Base-by-base conservation (phyloP, 2,797 vertebrate species). In the Periparus ater region DNA sequence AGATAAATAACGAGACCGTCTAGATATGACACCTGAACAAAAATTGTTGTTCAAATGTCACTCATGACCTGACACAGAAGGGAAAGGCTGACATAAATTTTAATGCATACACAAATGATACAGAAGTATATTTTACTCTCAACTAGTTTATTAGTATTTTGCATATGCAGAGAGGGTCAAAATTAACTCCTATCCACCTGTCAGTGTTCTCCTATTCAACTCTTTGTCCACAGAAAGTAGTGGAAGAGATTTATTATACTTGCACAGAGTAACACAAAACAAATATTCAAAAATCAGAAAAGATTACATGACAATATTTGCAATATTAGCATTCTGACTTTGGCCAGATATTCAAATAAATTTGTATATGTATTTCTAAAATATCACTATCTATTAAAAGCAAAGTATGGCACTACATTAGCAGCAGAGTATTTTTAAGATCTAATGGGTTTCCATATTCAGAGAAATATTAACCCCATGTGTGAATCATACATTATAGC, bases 1-100 rank as follows among this genome's bases (percentile, higher is more conserved):
- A 88, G 21, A 94, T n/a, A 82, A 96, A 86, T 44, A 20, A 85
- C 36, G 60, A 93, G 57, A 84, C 40, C 91, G 78, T 85, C 75
- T 67, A 88, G 67, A 81, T 94, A 86, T 65, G 68, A 67, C n/a
- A 89, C 17, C 48, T 63, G 75, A 95, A 91, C 65, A 91, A 80
- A 96, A 95, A 77, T 57, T 85, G 21, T 62, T 81, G 53, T 82
- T 97, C 66, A 94, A 93, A 93, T 86, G 82, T 78, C 91, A 94
- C 22, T 93, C 61, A 89, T 75, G 73, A 79, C 55, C 72, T 94
- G 89, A 91, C 89, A 94, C 17, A 76, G 63, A 84, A 74, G 40
- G 17, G 32, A 87, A 77, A 85, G 16, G 17, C 16, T 93, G 81
- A 54, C 61, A 83, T 58, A 77, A 48, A 85, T 82, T 89, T 88